Conservation (phyloP, 2,797 vertebrate species). For the Rhadinocentrus ornatus region DNA sequence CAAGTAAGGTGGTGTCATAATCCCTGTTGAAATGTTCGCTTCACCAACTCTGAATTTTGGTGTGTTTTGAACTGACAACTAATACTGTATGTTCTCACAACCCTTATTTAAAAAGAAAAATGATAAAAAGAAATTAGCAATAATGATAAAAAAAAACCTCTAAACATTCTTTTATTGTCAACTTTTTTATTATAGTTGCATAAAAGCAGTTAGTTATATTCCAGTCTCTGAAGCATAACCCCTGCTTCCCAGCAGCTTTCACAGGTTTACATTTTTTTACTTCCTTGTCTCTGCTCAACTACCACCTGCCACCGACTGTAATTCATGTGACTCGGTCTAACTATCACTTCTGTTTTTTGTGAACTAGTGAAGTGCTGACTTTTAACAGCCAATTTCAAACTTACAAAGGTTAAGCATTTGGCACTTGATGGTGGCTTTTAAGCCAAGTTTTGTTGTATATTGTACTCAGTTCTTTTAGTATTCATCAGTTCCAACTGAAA, state of each 20-base stretch:
- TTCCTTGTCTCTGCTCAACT: background rate
- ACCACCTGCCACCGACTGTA: background rate
- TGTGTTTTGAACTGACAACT: too few species aligned
- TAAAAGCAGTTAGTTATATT: background rate
- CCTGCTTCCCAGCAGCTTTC: background rate
- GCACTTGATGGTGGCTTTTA: constrained; percentile 28
- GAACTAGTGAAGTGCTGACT: background rate
- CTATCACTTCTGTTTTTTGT: constrained; percentile 3
- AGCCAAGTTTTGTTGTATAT: constrained; percentile 22
- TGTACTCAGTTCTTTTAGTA: constrained; percentile 17
- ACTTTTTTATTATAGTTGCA: background rate
- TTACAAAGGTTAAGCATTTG: constrained; percentile 16
- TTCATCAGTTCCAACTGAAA: constrained; percentile 29
- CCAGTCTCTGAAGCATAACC: background rate
- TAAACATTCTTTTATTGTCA: background rate
- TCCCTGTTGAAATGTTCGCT: background rate
- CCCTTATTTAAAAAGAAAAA: background rate
- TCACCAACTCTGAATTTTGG: background rate
- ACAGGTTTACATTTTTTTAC: background rate
- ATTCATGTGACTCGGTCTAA: background rate
- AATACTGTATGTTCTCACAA: background rate
- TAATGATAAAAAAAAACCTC: background rate
- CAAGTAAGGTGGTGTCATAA: background rate
- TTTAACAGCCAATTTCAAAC: constrained; percentile 31
- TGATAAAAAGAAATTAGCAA: too few species aligned